Conservation (phyloP, 2,797 vertebrate genomes). For the Eulemur coronatus region DNA sequence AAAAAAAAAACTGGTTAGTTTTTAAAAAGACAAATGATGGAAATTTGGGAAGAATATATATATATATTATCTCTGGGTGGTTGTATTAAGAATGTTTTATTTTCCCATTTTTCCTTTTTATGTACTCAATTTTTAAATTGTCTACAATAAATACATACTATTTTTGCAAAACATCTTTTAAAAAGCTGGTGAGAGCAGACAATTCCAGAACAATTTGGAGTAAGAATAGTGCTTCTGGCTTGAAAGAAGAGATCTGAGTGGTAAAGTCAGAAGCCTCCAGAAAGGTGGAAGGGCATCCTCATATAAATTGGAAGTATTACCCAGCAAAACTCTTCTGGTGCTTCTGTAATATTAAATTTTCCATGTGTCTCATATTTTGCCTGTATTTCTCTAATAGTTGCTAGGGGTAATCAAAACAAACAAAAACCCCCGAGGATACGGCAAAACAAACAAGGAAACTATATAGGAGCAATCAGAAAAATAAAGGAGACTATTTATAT, state of each 20-base stretch:
- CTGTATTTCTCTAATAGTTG: neutral
- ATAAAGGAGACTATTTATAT: neutral
- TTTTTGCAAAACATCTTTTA: neutral
- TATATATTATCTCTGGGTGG: neutral
- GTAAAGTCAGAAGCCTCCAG: neutral
- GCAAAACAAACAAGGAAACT: neutral
- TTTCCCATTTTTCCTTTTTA: neutral
- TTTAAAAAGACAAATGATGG: neutral
- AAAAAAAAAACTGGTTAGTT: neutral
- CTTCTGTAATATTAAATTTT: neutral
- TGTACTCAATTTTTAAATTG: neutral
- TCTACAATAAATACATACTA: neutral
- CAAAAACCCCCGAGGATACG: neutral
- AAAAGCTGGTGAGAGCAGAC: neutral
- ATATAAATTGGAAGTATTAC: fast-evolving
- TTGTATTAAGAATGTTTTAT: neutral
- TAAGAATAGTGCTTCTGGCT: neutral
- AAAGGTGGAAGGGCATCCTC: fast-evolving
- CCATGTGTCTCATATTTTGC: neutral
- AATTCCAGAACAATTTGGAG: neutral
- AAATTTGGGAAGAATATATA: neutral
- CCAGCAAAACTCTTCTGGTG: neutral
- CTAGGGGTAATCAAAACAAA: neutral
- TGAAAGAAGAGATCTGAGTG: neutral
- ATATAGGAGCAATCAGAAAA: neutral